Conservation (phyloP, 2,888 invertebrate genomes). For the Hemaris fuciformis region DNA sequence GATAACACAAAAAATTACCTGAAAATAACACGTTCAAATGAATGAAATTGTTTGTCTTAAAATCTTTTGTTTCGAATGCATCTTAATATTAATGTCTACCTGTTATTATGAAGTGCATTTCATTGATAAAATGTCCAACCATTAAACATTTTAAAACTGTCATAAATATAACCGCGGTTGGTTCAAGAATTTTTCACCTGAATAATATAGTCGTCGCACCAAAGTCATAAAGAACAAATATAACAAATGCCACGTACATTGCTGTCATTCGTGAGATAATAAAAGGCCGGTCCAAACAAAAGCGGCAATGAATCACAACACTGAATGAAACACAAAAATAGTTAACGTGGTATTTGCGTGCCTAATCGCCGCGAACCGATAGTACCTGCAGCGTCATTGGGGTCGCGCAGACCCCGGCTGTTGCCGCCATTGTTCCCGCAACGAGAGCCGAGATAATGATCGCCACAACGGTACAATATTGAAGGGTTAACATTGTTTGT, state of each 20-base stretch:
- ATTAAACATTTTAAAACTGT: background rate
- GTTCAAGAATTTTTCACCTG: background rate
- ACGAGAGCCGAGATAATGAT: slow-evolving; percentile 58
- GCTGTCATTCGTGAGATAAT: background rate
- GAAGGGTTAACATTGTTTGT: slow-evolving; percentile 26
- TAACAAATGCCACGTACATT: background rate
- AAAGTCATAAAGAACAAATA: background rate
- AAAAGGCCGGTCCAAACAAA: background rate
- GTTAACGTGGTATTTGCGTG: slow-evolving; percentile 46
- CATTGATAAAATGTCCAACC: slow-evolving; percentile 12
- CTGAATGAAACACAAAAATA: background rate
- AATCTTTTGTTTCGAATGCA: background rate
- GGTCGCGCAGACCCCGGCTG: slow-evolving; percentile 48
- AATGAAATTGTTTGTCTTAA: background rate
- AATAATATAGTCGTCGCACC: background rate
- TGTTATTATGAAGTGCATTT: background rate
- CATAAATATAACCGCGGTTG: background rate
- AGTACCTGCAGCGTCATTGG: slow-evolving; percentile 53
- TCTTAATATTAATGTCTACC: background rate
- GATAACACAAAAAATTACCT: background rate
- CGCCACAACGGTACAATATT: slow-evolving; percentile 27
- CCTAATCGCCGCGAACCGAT: slow-evolving; percentile 56
- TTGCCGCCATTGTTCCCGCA: slow-evolving; percentile 63
- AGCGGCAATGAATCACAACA: background rate
- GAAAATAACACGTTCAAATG: background rate